phyloP scores from a whole-genome alignment of 92 coral and sea anemone species.

The Palythoa heliodiscus region DNA sequence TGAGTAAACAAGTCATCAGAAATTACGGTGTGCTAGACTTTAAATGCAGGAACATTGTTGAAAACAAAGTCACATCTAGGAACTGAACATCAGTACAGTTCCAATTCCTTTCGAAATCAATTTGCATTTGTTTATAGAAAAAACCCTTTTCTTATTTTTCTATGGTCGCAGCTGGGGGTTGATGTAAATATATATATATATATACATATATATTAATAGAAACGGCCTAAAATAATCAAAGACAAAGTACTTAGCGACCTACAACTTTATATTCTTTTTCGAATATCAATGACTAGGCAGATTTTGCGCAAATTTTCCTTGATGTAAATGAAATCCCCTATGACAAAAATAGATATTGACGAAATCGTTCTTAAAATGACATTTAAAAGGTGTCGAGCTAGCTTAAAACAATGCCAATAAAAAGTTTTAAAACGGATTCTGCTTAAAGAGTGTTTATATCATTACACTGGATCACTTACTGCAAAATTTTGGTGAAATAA shows the following conservation, averaged over 20 bases:
- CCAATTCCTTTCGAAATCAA: background rate
- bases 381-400: too few species aligned
- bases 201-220: background rate
- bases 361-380: too few species aligned
- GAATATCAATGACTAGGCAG: background rate
- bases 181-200: background rate
- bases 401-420: too few species aligned
- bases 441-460: too few species aligned
- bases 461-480: too few species aligned
- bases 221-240: background rate
- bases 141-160: background rate
- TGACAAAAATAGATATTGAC: background rate
- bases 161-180: background rate
- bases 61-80: background rate
- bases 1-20: conserved; percentile 12
- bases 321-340: background rate
- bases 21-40: background rate
- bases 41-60: background rate
- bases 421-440: too few species aligned
- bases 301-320: background rate
- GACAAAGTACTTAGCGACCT: background rate
- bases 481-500: background rate
- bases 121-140: background rate
- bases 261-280: background rate
- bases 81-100: background rate